phyloP scores from a whole-genome alignment of 2,888 invertebrate species.

The Himalopsyche kuldschensis region DNA sequence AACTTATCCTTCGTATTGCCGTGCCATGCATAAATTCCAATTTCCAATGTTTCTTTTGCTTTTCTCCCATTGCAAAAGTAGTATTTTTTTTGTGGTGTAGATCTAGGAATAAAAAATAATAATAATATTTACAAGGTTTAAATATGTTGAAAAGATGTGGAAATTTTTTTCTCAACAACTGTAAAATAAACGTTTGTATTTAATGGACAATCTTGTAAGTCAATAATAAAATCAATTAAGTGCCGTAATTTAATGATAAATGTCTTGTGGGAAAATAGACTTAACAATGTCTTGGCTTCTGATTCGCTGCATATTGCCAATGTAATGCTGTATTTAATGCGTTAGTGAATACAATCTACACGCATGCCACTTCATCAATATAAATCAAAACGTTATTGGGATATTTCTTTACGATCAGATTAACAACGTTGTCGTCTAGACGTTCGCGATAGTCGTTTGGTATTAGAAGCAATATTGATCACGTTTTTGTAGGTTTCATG shows the following conservation, averaged over 20 bases:
- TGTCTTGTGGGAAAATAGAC: background rate
- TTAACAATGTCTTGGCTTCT: background rate
- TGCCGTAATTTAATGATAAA: background rate
- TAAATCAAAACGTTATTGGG: background rate
- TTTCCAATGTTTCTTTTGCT: too few species aligned
- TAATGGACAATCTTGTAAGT: too few species aligned
- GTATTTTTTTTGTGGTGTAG: too few species aligned
- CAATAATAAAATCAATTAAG: too few species aligned
- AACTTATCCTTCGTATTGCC: too few species aligned
- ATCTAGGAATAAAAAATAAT: too few species aligned
- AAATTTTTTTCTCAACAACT: too few species aligned
- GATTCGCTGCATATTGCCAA: conserved; percentile 15
- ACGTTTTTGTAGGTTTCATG: background rate
- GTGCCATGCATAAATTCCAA: too few species aligned
- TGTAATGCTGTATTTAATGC: conserved; percentile 26
- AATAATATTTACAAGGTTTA: too few species aligned
- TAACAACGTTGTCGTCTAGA: background rate
- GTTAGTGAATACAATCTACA: conserved; percentile 5
- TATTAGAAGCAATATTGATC: background rate
- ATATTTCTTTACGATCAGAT: background rate
- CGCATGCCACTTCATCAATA: conserved; percentile 10
- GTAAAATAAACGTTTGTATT: too few species aligned
- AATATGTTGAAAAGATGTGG: too few species aligned
- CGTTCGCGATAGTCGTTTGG: background rate
- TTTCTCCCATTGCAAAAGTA: too few species aligned